Conservation (phyloP, 2,888 invertebrate species). For the Pachymerium ferrugineum region DNA sequence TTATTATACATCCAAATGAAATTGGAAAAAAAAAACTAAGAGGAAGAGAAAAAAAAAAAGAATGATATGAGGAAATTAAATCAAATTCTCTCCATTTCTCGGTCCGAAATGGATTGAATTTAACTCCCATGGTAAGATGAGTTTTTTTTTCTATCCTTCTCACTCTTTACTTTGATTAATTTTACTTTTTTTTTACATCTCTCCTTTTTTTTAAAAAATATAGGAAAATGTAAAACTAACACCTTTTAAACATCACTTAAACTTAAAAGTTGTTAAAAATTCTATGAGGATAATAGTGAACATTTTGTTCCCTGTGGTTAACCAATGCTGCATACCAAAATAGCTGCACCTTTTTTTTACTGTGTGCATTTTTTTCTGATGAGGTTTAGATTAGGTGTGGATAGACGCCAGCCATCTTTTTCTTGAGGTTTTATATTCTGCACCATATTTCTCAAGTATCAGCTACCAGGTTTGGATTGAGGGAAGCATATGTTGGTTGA, state of each 20-base stretch:
- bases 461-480: not conserved
- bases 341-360: not conserved
- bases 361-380: not conserved
- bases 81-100: conserved; percentile 25
- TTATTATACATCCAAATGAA: conserved; percentile 4
- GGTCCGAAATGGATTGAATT: conserved; percentile 24
- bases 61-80: conserved; percentile 22
- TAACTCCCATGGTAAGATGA: conserved; percentile 17
- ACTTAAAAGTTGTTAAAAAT: too few species aligned
- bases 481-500: conserved; percentile 19
- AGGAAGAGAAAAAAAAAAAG: not conserved
- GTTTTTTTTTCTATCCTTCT: not conserved
- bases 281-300: not conserved
- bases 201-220: not conserved
- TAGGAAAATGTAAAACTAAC: not conserved
- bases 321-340: conserved; percentile 1
- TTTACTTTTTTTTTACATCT: not conserved
- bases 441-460: not conserved
- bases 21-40: not conserved
- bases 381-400: conserved; percentile 24
- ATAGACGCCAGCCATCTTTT: not conserved
- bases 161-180: not conserved
- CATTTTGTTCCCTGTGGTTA: conserved; percentile 18
- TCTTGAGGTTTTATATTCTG: not conserved
- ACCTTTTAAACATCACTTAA: not conserved